Percentiles rank a stretch among this genome's conserved stretches.
Conservation (phyloP, 2,888 invertebrate genomes). For the Drosophila aldrichi region DNA sequence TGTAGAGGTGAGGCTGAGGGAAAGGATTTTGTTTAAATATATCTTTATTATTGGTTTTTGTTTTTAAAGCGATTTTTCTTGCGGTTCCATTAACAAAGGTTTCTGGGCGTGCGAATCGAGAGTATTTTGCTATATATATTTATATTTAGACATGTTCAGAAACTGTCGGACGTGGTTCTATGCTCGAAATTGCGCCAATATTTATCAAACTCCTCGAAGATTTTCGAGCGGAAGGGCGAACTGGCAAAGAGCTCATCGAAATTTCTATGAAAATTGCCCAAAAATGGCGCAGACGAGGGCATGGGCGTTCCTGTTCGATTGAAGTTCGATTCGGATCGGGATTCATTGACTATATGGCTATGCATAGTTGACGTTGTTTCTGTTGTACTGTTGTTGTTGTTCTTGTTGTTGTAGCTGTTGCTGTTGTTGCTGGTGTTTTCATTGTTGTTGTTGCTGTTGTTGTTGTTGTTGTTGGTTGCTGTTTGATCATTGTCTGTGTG, state of each 20-base stretch:
- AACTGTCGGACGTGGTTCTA: constrained; percentile 47
- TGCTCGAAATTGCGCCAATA: constrained; percentile 82
- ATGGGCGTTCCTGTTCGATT: constrained; percentile 22
- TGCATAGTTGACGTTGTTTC: constrained; percentile 30
- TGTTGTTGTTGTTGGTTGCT: constrained; percentile 31
- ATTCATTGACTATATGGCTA: constrained; percentile 44
- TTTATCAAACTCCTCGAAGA: constrained; percentile 81
- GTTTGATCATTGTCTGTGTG: constrained; percentile 65
- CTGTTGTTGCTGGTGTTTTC: constrained; percentile 20
- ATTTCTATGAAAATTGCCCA: constrained; percentile 61
- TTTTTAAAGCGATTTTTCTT: constrained; percentile 50
- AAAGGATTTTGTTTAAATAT: constrained; percentile 8
- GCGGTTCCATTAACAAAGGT: constrained; percentile 62
- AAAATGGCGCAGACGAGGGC: constrained; percentile 48
- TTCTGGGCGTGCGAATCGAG: constrained; percentile 26
- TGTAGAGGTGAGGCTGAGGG: constrained; percentile 7
- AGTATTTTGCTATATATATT: constrained; percentile 1
- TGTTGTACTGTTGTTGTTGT: constrained; percentile 29
- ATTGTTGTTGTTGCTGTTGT: constrained; percentile 24
- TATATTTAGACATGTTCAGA: constrained; percentile 18
- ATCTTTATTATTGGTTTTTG: constrained; percentile 2
- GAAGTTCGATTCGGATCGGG: constrained; percentile 36
- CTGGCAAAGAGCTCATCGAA: constrained; percentile 79
- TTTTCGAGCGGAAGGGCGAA: constrained; percentile 79
- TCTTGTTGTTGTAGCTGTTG: constrained; percentile 14